These are phyloP conservation scores for Erethizon dorsatum DNA, from an alignment of 2,797 vertebrate species.

Conservation along the genomic window DNA sequence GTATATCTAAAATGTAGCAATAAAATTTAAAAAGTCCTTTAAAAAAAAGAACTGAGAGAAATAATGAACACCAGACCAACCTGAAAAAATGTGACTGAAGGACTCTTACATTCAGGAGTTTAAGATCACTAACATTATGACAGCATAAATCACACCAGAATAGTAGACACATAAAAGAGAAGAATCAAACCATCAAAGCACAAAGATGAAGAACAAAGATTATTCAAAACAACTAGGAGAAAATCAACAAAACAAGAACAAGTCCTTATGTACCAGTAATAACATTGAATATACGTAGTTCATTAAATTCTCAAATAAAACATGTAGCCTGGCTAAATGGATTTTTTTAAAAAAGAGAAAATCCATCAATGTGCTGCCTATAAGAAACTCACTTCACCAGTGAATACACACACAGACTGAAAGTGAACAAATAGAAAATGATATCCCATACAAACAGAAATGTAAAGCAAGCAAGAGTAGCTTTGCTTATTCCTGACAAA, in stretches of 20 bases:
- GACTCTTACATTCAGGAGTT: not conserved
- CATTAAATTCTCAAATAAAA: not conserved
- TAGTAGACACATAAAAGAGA: not conserved
- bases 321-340: not conserved
- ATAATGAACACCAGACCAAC: not conserved
- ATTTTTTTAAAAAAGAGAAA: not conserved
- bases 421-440: not conserved
- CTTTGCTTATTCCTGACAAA: not conserved
- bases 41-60: not conserved
- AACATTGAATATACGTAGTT: not conserved
- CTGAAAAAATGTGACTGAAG: not conserved
- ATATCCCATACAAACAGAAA: not conserved
- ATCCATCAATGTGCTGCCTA: not conserved
- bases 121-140: not conserved
- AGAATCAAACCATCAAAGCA: not conserved
- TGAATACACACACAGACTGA: not conserved
- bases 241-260: not conserved
- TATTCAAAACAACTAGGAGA: not conserved
- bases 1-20: not conserved
- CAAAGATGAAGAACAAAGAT: not conserved
- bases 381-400: not conserved
- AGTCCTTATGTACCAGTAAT: not conserved
- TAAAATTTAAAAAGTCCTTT: not conserved
- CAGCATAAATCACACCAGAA: not conserved
- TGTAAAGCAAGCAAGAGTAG: too few species aligned